Base-by-base conservation (phyloP, 2,113 vertebrate species). In the Nycticorax nycticorax region DNA sequence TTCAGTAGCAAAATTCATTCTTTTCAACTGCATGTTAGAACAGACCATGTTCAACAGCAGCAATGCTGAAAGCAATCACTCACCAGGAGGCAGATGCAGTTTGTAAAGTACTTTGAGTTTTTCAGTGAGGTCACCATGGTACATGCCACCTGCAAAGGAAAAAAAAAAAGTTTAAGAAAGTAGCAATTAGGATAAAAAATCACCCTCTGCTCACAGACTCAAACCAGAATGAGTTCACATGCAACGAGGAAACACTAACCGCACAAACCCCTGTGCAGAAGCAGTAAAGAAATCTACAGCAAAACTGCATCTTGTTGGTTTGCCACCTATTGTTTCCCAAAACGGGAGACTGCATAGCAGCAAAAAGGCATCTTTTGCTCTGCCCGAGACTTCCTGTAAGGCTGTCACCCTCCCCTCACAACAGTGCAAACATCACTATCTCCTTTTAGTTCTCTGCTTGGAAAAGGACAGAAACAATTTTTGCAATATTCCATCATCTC, bases 101-200 rank as follows among this genome's bases (percentile, higher is more conserved):
- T 99, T 99, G 98, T 99, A 99, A 18, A 99, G 98, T 15, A 99
- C 97, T 97, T 99, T 99, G 67, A 99, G 98, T 97, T 99, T 99
- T 89, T 99, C 99, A 0, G 98, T 99, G 97, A 99, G 98, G 96
- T 99, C 99, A 27, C 99, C 99, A 9, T 99, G 99, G 97, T 99
- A 99, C 99, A 99, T 99, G 45, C 99, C 98, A 96, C 99, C 99
- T 99, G 95, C 11, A 9, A 79, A 62, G 20, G 22, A 85, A 63
- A 57, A 79, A 37, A 39, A 63, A 35, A 72, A 28, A 9, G 12
- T 9, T 53, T 24, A 50, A 78, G n/a, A 83, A 39, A 85, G 62
- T 0, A 85, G 69, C 48, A 68, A 5, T 89, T 55, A 35, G 39
- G 24, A 83, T 67, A 32, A 88, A 92, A 37, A 92, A 72, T 56